Evolutionary conservation across 2,888 invertebrate genomes (phyloP), one percentile per base, ranked within the genome.

Genomic region (Dysmachus trigonus): DNA sequence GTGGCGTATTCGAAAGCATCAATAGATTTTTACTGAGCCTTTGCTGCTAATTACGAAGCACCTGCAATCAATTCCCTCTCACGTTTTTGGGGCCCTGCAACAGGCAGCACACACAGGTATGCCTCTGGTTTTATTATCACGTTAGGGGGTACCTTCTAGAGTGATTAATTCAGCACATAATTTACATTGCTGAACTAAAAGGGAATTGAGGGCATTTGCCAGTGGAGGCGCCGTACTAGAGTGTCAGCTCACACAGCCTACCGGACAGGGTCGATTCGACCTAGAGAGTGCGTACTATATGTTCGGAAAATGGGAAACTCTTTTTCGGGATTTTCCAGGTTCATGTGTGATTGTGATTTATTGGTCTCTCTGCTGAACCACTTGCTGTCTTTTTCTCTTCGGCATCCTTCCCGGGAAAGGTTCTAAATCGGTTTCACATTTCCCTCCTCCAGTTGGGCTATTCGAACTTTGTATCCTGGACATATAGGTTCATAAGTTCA

Each of bases 141-240:
- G 6, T 82, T n/a, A n/a, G 33, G 22, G 33, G 62, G 62, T 35
- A 33, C 62, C 15, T 33, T 33, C 31, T 47, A 3, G 33, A 35
- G 82, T 82, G 82, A 82, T 82, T 82, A 82, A 82, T 82, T 82
- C 71, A 18, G 71, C 62, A 35, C 82, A 62, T 82, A 30, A 79
- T 47, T 79, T 79, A 79, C 51, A 79, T n/a, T 51, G 30, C 22
- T 31, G n/a, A 38, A 31, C 76, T 76, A 76, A 33, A 76, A 47
- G 22, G 51, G 38, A 51, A 79, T 79, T 51, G 51, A 30, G 47
- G 79, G 41, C 35, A 76, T 76, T 22, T 76, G 62, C 18, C 35
- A 38, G 35, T 27, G 38, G 8, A 76, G 76, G 76, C 35, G 76
- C 38, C 38, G 18, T 76, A 33, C 4, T 79, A 30, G 15, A 47